Evolutionary conservation across 2,797 vertebrate genomes (phyloP).

Genomic region (Apodemus agrarius): DNA sequence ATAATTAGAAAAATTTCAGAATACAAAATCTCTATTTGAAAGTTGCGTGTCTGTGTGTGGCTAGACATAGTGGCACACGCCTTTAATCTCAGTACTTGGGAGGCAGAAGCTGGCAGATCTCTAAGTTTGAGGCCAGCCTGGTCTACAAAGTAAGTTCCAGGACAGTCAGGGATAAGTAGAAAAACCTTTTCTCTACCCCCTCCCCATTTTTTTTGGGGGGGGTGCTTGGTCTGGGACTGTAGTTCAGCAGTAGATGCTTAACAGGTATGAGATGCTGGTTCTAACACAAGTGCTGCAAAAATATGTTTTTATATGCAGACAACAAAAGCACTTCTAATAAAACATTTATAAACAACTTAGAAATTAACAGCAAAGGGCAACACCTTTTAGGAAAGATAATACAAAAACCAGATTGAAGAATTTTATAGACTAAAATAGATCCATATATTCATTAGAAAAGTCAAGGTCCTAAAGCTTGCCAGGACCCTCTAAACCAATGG

Average conservation of each 20-base stretch:
- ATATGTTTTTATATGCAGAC: conserved; percentile 41
- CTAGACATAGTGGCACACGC: not conserved
- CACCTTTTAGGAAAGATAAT: conserved; percentile 10
- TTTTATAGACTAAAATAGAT: conserved; percentile 40
- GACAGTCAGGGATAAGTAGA: not conserved
- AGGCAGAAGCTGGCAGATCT: not conserved
- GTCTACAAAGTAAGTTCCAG: not conserved
- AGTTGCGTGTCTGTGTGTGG: not conserved
- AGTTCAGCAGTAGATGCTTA: not conserved
- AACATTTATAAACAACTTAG: conserved; percentile 39
- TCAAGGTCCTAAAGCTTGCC: conserved; percentile 7
- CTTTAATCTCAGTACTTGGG: not conserved
- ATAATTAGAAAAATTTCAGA: conserved; percentile 29
- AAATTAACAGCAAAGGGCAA: conserved; percentile 2
- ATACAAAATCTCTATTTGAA: conserved; percentile 51
- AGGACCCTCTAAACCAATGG: not conserved
- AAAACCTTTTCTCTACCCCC: not conserved
- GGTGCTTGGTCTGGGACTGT: not conserved
- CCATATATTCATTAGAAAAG: not conserved
- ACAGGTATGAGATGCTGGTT: not conserved
- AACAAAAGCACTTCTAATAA: conserved; percentile 35
- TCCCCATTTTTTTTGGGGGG: not conserved
- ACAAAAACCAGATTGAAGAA: conserved; percentile 22
- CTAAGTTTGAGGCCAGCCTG: not conserved
- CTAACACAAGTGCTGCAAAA: not conserved